Base-by-base conservation (phyloP, 2,888 invertebrate species). In the Geophilus truncorum region DNA sequence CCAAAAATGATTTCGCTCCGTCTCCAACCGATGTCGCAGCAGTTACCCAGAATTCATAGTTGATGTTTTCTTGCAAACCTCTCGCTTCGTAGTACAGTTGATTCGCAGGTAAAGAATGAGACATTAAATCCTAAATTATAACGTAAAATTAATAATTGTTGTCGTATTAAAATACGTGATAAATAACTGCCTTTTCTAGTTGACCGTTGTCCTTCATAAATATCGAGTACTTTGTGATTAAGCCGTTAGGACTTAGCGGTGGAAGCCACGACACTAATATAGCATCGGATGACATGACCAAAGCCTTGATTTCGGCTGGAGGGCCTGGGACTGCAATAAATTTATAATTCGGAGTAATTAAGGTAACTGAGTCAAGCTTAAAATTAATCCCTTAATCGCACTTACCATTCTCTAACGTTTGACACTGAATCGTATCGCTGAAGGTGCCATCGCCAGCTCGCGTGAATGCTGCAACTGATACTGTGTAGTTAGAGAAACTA, bases 231-330 rank as follows among this genome's bases (percentile, higher is more conserved):
- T 96, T 95, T 78, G 93, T 94, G 82, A 97, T 93, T 80, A 96
- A 91, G 45, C 98, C 98, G 86, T 97, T 97, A 79, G 96, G 95
- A 85, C 94, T 93, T 86, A 92, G 91, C 83, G 97, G 97, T 83
- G 95, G 93, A 85, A 94, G 92, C 98, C 98, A 98, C 80, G 96
- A 94, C 0, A 97, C 94, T 28, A 97, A 90, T 86, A 97, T 96
- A 5, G 96, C 94, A 86, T 94, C 95, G 25, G 91, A 91, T 80
- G 96, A 95, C 93, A 96, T 95, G 12, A 96, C 95, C 57, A 96
- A 88, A 18, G 97, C 95, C 88, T 97, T 97, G 5, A 97, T 93
- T 80, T 95, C 94, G 82, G 94, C 93, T 75, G 97, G 97, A 9
- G 95, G 92, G 88, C 96, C 96, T 51, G 97, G 97, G 82, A 94